Conservation (phyloP, 2,888 invertebrate species). For the Sesamia inferens region DNA sequence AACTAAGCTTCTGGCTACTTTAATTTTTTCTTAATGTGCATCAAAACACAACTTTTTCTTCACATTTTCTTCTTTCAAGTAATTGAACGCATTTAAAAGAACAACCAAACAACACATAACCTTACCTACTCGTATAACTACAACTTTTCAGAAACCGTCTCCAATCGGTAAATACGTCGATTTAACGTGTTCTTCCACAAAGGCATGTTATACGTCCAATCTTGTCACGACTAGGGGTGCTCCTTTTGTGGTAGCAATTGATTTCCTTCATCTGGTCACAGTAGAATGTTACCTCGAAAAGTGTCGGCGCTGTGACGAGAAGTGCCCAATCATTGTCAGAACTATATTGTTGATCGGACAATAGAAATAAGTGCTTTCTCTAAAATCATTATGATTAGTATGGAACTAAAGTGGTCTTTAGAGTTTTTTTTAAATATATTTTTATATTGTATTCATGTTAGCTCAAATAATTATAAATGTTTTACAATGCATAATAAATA, state of each 20-base stretch:
- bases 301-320: conserved; percentile 26
- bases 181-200: conserved; percentile 46
- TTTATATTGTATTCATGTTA: background rate
- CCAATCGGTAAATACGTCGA: conserved; percentile 49
- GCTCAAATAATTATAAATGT: too few relatives aligned
- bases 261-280: conserved; percentile 45
- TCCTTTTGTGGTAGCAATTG: conserved; percentile 57
- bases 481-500: too few relatives aligned
- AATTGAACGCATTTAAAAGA: background rate
- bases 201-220: conserved; percentile 62
- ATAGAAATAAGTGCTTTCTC: conserved; percentile 19
- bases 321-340: conserved; percentile 32
- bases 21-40: background rate
- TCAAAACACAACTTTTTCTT: background rate
- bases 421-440: background rate
- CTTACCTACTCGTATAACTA: background rate
- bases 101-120: background rate
- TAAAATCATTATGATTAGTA: background rate
- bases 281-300: conserved; percentile 18
- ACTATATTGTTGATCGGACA: background rate
- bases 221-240: conserved; percentile 35
- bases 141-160: conserved; percentile 13
- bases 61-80: background rate
- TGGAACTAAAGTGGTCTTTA: background rate
- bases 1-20: too few relatives aligned